These are phyloP conservation scores for Volucella zonaria DNA, from an alignment of 2,888 invertebrate genomes.

Conservation along the genomic window DNA sequence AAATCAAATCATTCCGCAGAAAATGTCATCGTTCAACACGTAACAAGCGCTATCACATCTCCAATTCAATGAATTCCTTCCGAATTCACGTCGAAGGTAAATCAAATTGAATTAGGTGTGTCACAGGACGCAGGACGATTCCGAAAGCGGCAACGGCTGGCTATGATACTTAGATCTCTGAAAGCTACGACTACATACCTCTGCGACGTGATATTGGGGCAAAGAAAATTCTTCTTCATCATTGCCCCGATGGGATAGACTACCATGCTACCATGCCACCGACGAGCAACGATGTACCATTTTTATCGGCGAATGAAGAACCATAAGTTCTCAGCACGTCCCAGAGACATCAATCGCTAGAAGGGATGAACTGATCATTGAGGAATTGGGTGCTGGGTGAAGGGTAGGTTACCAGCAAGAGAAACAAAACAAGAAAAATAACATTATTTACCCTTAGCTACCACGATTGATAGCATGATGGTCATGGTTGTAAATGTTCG, in stretches of 20 bases:
- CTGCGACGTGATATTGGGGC: slow-evolving; percentile 41
- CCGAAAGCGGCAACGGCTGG: not conserved
- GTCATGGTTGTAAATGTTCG: slow-evolving; percentile 1
- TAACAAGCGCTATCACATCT: slow-evolving; percentile 57
- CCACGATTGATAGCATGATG: slow-evolving; percentile 11
- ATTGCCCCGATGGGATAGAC: slow-evolving; percentile 20
- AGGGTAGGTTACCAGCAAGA: not conserved
- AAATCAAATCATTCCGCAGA: slow-evolving; percentile 48
- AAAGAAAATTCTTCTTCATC: slow-evolving; percentile 22
- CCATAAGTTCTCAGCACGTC: slow-evolving; percentile 44
- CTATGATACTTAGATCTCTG: slow-evolving; percentile 10
- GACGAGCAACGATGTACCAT: slow-evolving; percentile 4
- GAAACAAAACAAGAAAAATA: slow-evolving; percentile 9
- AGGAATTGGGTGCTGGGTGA: not conserved
- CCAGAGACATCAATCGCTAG: slow-evolving; percentile 40
- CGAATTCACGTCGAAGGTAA: slow-evolving; percentile 36
- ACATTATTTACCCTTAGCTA: slow-evolving; percentile 43
- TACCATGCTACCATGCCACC: not conserved
- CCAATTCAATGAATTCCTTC: slow-evolving; percentile 53
- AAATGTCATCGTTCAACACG: slow-evolving; percentile 51
- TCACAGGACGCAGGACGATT: not conserved
- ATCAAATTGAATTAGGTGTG: slow-evolving; percentile 59
- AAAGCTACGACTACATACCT: slow-evolving; percentile 3
- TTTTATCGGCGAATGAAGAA: slow-evolving; percentile 2
- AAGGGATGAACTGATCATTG: not conserved